A percentile compares a stretch with the other conserved stretches of the same genome.
phyloP scores from a whole-genome alignment of 2,888 invertebrate genomes.

The Smittia aterrima region DNA sequence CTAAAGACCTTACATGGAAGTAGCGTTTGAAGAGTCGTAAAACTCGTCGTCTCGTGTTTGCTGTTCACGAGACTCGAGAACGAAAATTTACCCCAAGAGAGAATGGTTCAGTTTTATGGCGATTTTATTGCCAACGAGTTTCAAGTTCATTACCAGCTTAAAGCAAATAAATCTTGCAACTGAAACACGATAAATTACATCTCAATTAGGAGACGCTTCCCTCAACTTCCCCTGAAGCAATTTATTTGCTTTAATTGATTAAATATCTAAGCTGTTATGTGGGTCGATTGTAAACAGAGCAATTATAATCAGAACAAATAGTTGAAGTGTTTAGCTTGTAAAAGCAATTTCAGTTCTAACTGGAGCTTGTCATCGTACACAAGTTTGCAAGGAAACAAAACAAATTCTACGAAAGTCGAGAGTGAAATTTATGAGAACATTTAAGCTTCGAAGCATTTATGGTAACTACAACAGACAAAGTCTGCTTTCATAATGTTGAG shows the following conservation, averaged over 20 bases:
- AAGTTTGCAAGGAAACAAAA: background rate
- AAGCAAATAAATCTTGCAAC: background rate
- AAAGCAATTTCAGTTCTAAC: background rate
- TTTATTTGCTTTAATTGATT: background rate
- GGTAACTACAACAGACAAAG: too few species aligned
- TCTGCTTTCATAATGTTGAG: too few species aligned
- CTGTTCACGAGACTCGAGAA: conserved; percentile 1
- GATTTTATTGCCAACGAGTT: conserved; percentile 4
- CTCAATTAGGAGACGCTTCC: conserved; percentile 5
- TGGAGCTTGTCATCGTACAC: background rate
- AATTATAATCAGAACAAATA: background rate
- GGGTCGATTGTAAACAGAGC: background rate
- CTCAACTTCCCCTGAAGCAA: background rate
- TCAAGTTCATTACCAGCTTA: conserved; percentile 7
- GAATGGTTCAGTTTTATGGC: background rate
- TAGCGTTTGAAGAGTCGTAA: background rate
- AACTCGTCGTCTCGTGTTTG: background rate
- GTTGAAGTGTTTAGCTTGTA: too few species aligned
- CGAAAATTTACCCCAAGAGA: background rate
- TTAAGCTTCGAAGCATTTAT: too few species aligned
- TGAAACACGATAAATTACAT: background rate
- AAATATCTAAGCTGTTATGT: background rate
- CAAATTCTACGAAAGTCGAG: too few species aligned
- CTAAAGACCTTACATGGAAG: background rate
- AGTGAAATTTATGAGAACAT: too few species aligned